These are phyloP conservation scores for Alitta virens DNA, from an alignment of 2,888 invertebrate species.

Conservation along the genomic window DNA sequence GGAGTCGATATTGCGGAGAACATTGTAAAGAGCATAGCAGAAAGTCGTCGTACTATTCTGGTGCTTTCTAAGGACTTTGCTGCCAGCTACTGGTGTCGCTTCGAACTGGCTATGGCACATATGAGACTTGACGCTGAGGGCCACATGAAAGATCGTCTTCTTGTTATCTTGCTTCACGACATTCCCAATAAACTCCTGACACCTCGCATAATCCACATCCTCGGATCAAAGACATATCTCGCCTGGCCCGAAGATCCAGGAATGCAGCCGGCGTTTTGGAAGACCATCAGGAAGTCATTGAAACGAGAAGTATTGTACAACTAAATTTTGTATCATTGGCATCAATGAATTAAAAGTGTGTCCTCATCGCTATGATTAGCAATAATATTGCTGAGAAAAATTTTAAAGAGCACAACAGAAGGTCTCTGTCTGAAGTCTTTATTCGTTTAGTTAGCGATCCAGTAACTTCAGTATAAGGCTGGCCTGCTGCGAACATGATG, in stretches of 20 bases:
- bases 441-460: too few species aligned
- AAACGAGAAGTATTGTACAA: too few species aligned
- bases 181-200: neutral
- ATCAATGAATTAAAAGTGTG: too few species aligned
- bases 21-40: conserved; percentile 70
- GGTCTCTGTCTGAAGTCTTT: too few species aligned
- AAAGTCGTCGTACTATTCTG: conserved; percentile 66
- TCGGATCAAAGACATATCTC: neutral
- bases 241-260: neutral
- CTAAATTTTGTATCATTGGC: too few species aligned
- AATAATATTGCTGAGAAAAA: too few species aligned
- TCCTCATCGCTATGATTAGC: too few species aligned
- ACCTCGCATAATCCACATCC: neutral
- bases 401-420: too few species aligned
- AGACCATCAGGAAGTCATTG: too few species aligned
- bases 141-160: neutral
- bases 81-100: conserved; percentile 72
- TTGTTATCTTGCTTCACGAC: neutral
- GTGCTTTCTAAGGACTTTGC: conserved; percentile 67
- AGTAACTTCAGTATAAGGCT: too few species aligned
- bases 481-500: too few species aligned
- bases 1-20: conserved; percentile 71
- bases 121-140: neutral
- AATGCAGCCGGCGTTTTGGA: neutral
- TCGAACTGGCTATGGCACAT: conserved; percentile 64